Base-by-base conservation (phyloP, 2,113 vertebrate genomes). In the Cryptomyrus ogoouensis region DNA sequence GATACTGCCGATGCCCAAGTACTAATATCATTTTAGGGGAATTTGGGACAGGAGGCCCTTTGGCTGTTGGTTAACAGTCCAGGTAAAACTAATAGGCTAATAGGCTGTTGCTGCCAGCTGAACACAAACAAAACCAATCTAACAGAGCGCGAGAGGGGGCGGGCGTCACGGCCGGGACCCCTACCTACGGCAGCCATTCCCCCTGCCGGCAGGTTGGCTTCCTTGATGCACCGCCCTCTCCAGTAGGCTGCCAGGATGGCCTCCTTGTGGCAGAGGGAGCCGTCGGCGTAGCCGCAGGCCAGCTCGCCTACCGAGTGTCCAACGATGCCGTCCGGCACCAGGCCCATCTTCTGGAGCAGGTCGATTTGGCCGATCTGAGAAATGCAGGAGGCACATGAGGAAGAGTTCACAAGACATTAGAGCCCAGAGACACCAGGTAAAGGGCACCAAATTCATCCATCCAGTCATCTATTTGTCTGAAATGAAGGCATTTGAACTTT, bases 101-200 rank as follows among this genome's bases (percentile, higher is more conserved):
- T 0, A 70, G n/a, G 62, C 27, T 70, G n/a, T 3, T 31, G 62
- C 10, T 70, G 8, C 62, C 62, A 27, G 9, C 62, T 66, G n/a
- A 12, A 66, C 9, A 1, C 62, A 31, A 70, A 70, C 62, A 31
- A 70, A 13, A 70, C n/a, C 62, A 27, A 66, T 66, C 62, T n/a
- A 66, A 0, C 10, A 70, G n/a, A 31, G 62, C 1, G 3, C 0
- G 62, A 70, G 62, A 5, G 31, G 31, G 5, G 52, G 31, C 2
- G 31, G 50, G n/a, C 24, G n/a, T 66, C 0, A 8, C 3, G 58
- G 58, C n/a, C 8, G 9, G 8, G 62, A 66, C 5, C 92, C 98
- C 88, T 94, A 99, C 98, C 98, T 1, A 99, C 97, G 49, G 98
- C 98, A 39, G 98, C 98, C 98, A 99, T 99, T 92, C 96, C 96